Base-by-base conservation (phyloP, 1,140 invertebrate species). In the Gonatopus flavifemur region DNA sequence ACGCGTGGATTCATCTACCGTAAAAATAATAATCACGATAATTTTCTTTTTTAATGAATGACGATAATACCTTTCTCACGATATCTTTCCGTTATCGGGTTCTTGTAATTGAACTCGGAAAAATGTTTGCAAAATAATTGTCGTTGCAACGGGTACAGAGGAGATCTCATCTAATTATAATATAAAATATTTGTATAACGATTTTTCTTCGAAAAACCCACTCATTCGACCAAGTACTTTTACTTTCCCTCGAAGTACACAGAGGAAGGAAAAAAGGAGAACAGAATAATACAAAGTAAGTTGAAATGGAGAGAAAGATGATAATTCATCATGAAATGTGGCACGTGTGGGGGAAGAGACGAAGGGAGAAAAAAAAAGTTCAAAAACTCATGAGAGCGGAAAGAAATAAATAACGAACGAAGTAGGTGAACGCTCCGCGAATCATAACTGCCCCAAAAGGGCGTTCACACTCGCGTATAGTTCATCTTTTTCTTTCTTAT, bases 241-340 rank as follows among this genome's bases (percentile, higher is more conserved):
- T 28, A 21, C 13, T 28, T 13, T 12, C 37, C 21, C 19, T 22
- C 5, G 15, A 15, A 28, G 2, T 13, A 16, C 19, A 19, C 15
- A 41, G 15, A 41, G 15, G n/a, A 13, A 36, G 19, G 22, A 41
- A 30, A 28, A 8, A 18, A 15, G n/a, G 25, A 41, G n/a, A n/a
- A n/a, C n/a, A n/a, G n/a, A n/a, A n/a, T n/a, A n/a, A n/a, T n/a
- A n/a, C n/a, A n/a, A n/a, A n/a, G n/a, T n/a, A n/a, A 12, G 13
- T 5, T 16, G 13, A 7, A 8, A 35, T 16, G 33, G 2, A 15
- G 8, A n/a, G n/a, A n/a, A 41, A 7, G 39, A 41, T 25, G 25
- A 41, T 41, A 41, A 41, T 41, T 41, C 30, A 41, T 25, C 39
- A 25, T 13, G 15, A 41, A 41, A n/a, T n/a, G n/a, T n/a, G n/a